Evolutionary conservation across 2,888 invertebrate genomes (phyloP).

Genomic region (Vannuccia rotundouncinata): DNA sequence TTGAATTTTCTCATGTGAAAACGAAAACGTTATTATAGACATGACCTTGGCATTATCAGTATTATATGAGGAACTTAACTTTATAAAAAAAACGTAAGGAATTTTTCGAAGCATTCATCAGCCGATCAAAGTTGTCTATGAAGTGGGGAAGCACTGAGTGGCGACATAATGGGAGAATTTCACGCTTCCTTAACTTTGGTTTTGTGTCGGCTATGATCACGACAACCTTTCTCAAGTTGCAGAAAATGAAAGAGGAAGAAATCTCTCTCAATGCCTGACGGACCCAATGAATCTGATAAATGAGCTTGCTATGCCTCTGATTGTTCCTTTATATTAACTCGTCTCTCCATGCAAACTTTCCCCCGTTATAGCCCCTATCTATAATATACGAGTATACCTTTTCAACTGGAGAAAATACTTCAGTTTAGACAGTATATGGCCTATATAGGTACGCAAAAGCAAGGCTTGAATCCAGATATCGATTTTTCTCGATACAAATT

Average conservation of each 20-base stretch:
- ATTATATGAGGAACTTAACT: too few species aligned
- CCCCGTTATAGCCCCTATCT: not conserved
- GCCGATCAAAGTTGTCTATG: not conserved
- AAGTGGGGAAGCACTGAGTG: not conserved
- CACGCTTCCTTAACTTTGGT: slow-evolving; percentile 6
- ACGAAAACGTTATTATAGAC: not conserved
- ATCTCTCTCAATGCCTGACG: not conserved
- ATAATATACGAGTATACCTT: not conserved
- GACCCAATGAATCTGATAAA: not conserved
- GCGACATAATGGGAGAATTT: not conserved
- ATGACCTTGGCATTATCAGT: not conserved
- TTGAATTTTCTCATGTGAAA: too few species aligned
- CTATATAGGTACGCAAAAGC: too few species aligned
- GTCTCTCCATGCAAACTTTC: not conserved
- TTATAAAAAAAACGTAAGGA: not conserved
- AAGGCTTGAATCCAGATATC: not conserved
- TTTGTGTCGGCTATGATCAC: not conserved
- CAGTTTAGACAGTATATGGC: not conserved
- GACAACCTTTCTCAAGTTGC: not conserved
- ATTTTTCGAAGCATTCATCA: not conserved
- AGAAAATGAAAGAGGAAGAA: not conserved
- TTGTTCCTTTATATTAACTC: not conserved
- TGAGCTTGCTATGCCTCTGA: not conserved
- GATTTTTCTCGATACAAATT: too few species aligned
- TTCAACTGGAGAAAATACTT: not conserved